These are phyloP conservation scores for Luffia ferchaultella DNA, from an alignment of 2,888 invertebrate species.

Conservation along the genomic window DNA sequence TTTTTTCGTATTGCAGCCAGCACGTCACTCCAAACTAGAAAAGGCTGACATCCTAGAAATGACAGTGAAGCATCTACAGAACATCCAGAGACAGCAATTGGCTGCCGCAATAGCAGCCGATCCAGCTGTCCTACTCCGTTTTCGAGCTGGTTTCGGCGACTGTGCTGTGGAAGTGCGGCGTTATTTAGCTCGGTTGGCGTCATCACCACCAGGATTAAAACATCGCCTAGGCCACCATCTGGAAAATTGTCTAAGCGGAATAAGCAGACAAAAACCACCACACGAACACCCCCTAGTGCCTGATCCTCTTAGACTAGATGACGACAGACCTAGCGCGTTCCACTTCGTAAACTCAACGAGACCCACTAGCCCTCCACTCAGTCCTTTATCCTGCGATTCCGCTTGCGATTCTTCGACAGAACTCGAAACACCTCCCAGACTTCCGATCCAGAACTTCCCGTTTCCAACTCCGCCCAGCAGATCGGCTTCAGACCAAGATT, in stretches of 20 bases:
- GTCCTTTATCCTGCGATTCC: conserved; percentile 75
- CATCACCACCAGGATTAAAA: conserved; percentile 76
- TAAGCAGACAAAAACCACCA: conserved; percentile 34
- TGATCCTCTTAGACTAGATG: conserved; percentile 51
- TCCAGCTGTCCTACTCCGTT: conserved; percentile 81
- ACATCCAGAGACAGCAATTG: conserved; percentile 84
- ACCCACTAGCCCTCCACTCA: conserved; percentile 73
- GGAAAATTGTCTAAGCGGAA: too few relatives aligned
- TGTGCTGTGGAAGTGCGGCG: conserved; percentile 86
- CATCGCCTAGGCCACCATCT: conserved; percentile 80
- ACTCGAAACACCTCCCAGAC: conserved; percentile 57
- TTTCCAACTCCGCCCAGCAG: conserved; percentile 69
- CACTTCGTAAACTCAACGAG: conserved; percentile 45
- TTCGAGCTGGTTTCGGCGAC: conserved; percentile 87
- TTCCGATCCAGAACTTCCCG: conserved; percentile 44
- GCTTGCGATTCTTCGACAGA: conserved; percentile 70
- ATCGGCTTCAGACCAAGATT: conserved; percentile 63
- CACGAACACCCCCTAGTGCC: conserved; percentile 67
- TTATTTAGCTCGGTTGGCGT: conserved; percentile 82
- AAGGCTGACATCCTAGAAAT: conserved; percentile 97
- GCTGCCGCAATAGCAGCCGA: conserved; percentile 84
- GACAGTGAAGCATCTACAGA: conserved; percentile 94
- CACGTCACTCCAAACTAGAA: conserved; percentile 93
- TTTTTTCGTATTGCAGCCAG: conserved; percentile 81
- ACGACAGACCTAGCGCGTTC: conserved; percentile 51